These are phyloP conservation scores for Sesamia nonagrioides DNA, from an alignment of 1,140 invertebrate species.

Conservation along the genomic window DNA sequence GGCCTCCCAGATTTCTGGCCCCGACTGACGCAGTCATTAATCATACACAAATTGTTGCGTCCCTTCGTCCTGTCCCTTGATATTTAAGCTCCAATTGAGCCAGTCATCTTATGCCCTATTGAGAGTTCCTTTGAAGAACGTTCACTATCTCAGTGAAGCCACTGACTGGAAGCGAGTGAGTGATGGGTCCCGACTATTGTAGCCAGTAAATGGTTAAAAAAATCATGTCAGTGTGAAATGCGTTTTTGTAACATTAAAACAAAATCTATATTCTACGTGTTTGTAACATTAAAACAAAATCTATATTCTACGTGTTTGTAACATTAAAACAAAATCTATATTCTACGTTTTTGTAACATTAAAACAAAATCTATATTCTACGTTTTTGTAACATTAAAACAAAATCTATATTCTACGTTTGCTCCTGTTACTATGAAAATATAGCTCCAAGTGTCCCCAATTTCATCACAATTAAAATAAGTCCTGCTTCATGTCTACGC, in stretches of 20 bases:
- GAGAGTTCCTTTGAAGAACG: slow-evolving; percentile 15
- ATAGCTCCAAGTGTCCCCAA: background rate
- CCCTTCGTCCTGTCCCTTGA: slow-evolving; percentile 60
- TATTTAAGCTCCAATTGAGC: slow-evolving; percentile 76
- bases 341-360: too few relatives aligned
- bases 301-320: too few relatives aligned
- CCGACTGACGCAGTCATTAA: slow-evolving; percentile 65
- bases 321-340: too few relatives aligned
- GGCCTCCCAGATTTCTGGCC: slow-evolving; percentile 64
- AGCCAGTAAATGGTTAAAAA: background rate
- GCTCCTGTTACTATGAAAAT: background rate
- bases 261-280: too few relatives aligned
- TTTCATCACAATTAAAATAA: background rate
- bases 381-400: too few relatives aligned
- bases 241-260: background rate
- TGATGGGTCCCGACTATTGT: slow-evolving; percentile 23
- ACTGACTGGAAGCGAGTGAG: slow-evolving; percentile 38
- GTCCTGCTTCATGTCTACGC: background rate
- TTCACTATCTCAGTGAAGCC: slow-evolving; percentile 21
- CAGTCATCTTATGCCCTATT: slow-evolving; percentile 68
- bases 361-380: too few relatives aligned
- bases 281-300: too few relatives aligned
- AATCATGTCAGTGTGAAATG: slow-evolving; percentile 32
- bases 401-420: too few relatives aligned
- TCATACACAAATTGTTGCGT: slow-evolving; percentile 78